Percentiles rank a stretch among this genome's conserved stretches.
Conservation (phyloP, 2,113 vertebrate genomes). For the Petrocephalus microphthalmus region DNA sequence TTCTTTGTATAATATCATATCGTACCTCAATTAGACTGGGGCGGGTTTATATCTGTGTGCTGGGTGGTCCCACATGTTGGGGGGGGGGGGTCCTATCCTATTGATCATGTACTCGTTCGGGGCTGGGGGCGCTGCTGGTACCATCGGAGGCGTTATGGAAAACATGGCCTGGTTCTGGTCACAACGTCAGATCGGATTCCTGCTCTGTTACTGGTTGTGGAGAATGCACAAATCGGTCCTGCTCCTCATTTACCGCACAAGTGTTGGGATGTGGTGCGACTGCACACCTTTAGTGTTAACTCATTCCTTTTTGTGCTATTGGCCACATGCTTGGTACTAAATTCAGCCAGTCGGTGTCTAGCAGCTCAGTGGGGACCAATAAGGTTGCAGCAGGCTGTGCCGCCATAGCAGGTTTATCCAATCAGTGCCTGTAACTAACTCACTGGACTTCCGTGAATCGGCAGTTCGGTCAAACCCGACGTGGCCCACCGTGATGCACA, state of each 20-base stretch:
- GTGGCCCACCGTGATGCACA: not conserved
- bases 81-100: not conserved
- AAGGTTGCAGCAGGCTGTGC: not conserved
- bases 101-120: not conserved
- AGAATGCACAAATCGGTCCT: not conserved
- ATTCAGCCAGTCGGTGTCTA: not conserved
- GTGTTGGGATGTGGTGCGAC: not conserved
- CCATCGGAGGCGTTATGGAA: not conserved
- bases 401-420: not conserved
- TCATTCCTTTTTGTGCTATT: not conserved
- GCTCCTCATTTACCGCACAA: conserved; percentile 2
- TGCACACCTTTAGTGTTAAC: not conserved
- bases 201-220: not conserved
- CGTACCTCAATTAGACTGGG: not conserved
- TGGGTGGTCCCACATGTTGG: not conserved
- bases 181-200: not conserved
- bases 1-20: not conserved
- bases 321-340: not conserved
- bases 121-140: not conserved
- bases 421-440: not conserved
- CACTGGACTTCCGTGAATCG: not conserved
- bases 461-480: not conserved
- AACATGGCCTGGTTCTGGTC: not conserved
- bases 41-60: not conserved
- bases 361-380: not conserved